Evolutionary conservation across 2,888 invertebrate species (phyloP).

Genomic region (Archips xylosteana): DNA sequence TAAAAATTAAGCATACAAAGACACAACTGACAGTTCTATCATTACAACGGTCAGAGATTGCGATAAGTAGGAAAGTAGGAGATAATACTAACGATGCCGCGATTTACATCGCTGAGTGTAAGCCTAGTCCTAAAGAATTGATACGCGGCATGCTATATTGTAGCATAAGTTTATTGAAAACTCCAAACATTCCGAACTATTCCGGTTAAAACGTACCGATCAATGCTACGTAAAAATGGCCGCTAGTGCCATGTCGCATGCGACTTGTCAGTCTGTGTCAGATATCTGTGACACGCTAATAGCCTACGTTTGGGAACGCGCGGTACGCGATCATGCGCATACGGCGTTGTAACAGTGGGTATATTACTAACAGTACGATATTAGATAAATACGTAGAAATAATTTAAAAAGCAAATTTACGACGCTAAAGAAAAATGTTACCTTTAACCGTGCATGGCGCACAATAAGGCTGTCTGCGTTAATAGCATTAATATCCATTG

Average conservation of each 20-base stretch:
- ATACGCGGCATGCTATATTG: neutral
- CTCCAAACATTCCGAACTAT: conserved; percentile 21
- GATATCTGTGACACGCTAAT: conserved; percentile 40
- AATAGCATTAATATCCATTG: too few relatives aligned
- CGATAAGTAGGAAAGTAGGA: too few relatives aligned
- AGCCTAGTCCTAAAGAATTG: neutral
- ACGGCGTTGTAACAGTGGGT: neutral
- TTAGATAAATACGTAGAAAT: neutral
- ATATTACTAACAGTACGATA: conserved; percentile 7
- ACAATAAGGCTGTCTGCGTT: too few relatives aligned
- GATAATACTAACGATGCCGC: neutral
- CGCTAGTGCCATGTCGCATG: conserved; percentile 18
- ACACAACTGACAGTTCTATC: too few relatives aligned
- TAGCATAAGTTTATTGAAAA: conserved; percentile 19
- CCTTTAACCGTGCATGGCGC: too few relatives aligned
- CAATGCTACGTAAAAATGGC: conserved; percentile 18
- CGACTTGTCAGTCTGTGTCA: conserved; percentile 25
- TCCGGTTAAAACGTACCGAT: conserved; percentile 28
- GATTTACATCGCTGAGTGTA: neutral
- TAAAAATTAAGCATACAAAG: too few relatives aligned
- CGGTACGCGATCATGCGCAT: conserved; percentile 17
- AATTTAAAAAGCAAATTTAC: neutral
- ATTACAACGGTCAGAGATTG: too few relatives aligned
- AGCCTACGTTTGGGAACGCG: conserved; percentile 27
- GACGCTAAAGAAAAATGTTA: too few relatives aligned